Percentiles rank a stretch among this genome's conserved stretches.
These are phyloP conservation scores for Sisyra terminalis DNA, from an alignment of 2,888 invertebrate species.

Conservation along the genomic window DNA sequence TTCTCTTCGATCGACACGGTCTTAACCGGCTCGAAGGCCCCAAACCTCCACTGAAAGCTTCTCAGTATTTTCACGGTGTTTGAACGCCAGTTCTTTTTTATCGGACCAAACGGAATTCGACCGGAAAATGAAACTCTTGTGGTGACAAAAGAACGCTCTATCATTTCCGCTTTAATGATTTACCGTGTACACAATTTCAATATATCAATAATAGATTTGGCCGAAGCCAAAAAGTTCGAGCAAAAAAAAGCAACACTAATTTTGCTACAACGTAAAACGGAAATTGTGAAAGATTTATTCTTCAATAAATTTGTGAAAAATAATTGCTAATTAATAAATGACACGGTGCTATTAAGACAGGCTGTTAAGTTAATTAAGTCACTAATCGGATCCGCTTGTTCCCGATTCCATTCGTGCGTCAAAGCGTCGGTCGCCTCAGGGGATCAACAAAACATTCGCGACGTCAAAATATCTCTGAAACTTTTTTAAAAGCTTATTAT, in stretches of 20 bases:
- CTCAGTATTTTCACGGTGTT: conserved; percentile 5
- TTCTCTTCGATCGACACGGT: too few species aligned
- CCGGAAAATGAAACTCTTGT: conserved; percentile 33
- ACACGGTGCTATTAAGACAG: conserved; percentile 6
- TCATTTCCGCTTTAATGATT: conserved; percentile 28
- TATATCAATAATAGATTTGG: conserved; percentile 16
- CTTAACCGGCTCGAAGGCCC: too few species aligned
- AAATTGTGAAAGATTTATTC: too few species aligned
- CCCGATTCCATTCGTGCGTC: conserved; percentile 4
- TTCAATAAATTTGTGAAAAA: not conserved
- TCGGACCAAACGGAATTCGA: conserved; percentile 27
- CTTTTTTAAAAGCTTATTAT: conserved; percentile 32
- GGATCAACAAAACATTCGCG: conserved; percentile 22
- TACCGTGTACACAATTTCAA: conserved; percentile 14
- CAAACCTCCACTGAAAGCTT: not conserved
- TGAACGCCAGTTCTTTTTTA: conserved; percentile 18
- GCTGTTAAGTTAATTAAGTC: conserved; percentile 24
- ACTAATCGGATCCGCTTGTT: conserved; percentile 24
- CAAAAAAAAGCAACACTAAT: too few species aligned
- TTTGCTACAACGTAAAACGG: too few species aligned
- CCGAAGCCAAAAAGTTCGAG: too few species aligned
- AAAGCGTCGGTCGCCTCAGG: conserved; percentile 12
- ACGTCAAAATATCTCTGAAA: conserved; percentile 15
- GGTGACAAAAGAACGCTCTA: conserved; percentile 31
- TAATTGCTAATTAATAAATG: conserved; percentile 7